These are phyloP conservation scores for Oryctolagus cuniculus DNA, from an alignment of 2,113 vertebrate species.

Conservation along the genomic window mOryCun1.1 NC_091444.1:24197001-24197500, in stretches of 20 bases:
- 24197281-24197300: conserved; percentile 77
- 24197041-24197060: not conserved
- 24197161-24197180: conserved; percentile 46
- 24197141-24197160: conserved; percentile 66
- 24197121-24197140: not conserved
- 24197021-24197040: not conserved
- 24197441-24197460: conserved; percentile 80
- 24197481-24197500: conserved; percentile 65
- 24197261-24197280: conserved; percentile 84
- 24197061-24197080: not conserved
- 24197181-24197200: conserved; percentile 70
- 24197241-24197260: conserved; percentile 80
- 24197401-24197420: conserved; percentile 54
- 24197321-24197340: conserved; percentile 84
- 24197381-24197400: conserved; percentile 77
- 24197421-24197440: conserved; percentile 77
- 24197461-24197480: conserved; percentile 67
- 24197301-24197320: conserved; percentile 77
- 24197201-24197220: conserved; percentile 71
- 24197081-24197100: not conserved
- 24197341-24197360: conserved; percentile 74
- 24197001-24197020: not conserved
- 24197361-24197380: conserved; percentile 77
- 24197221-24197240: conserved; percentile 74
- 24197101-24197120: not conserved